Conservation (phyloP, 2,797 vertebrate genomes). For the Neoniphon sammara region DNA sequence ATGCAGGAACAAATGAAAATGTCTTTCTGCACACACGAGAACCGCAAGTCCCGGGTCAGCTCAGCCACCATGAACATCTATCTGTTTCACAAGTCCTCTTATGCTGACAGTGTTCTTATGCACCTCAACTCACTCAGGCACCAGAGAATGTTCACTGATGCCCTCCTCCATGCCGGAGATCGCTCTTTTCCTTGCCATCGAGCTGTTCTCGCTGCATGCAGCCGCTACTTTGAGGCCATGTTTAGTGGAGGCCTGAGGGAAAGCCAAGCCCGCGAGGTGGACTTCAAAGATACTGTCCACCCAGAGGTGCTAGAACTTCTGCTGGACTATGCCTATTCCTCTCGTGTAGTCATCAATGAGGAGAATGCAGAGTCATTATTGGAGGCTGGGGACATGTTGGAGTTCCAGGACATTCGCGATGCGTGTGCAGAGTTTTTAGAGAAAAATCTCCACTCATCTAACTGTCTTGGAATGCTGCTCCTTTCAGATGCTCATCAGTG, state of each 20-base stretch:
- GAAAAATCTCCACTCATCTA: conserved; percentile 90
- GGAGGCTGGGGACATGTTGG: conserved; percentile 91
- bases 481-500: conserved; percentile 91
- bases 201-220: conserved; percentile 90
- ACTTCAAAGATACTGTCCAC: conserved; percentile 90
- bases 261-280: conserved; percentile 91
- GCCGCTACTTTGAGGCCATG: conserved; percentile 85
- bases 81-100: conserved; percentile 92
- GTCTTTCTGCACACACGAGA: conserved; percentile 93
- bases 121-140: conserved; percentile 89
- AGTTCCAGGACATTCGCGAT: conserved; percentile 91
- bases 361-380: conserved; percentile 90
- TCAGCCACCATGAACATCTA: conserved; percentile 92
- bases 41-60: conserved; percentile 91
- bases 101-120: conserved; percentile 90
- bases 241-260: conserved; percentile 84
- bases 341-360: conserved; percentile 91
- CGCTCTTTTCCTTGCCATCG: conserved; percentile 91
- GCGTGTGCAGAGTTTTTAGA: conserved; percentile 91
- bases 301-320: conserved; percentile 90
- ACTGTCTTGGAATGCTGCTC: conserved; percentile 91
- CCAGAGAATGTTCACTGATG: conserved; percentile 90
- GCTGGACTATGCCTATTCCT: conserved; percentile 90
- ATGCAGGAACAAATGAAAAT: conserved; percentile 89
- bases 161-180: conserved; percentile 88